phyloP scores from a whole-genome alignment of 2,113 vertebrate genomes.

The Caranx melampygus region DNA sequence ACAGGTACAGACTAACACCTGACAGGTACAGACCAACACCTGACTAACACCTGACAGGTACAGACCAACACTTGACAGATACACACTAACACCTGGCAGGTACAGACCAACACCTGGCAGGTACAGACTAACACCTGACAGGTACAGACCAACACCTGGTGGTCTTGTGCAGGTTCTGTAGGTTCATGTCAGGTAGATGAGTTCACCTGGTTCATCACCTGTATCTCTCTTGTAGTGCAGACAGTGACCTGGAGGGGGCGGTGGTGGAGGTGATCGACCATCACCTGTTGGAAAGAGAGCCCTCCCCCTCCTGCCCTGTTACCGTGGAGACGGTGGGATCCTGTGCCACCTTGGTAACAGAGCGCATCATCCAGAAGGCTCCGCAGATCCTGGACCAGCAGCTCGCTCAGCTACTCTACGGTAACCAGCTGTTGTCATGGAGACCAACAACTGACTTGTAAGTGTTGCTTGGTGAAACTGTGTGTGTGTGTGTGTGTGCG shows the following conservation, averaged over 20 bases:
- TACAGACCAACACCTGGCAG: no score
- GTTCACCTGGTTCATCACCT: not conserved
- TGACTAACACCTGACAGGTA: not conserved
- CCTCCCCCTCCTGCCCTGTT: constrained; percentile 78
- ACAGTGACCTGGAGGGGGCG: constrained; percentile 85
- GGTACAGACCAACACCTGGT: not conserved
- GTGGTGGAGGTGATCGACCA: constrained; percentile 93
- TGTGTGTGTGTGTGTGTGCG: constrained; percentile 3
- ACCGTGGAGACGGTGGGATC: constrained; percentile 90
- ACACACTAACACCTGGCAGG: not conserved
- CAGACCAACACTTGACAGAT: not conserved
- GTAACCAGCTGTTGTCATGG: constrained; percentile 76
- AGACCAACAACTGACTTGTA: not conserved
- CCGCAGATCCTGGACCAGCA: constrained; percentile 86
- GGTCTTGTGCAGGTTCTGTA: not conserved
- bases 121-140: no score
- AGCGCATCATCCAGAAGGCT: constrained; percentile 87
- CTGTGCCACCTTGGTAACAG: constrained; percentile 90
- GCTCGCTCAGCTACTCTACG: constrained; percentile 87
- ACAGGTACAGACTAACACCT: not conserved
- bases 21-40: no score
- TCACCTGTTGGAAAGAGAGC: constrained; percentile 83
- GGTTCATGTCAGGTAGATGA: not conserved
- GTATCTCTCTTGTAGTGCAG: constrained; percentile 78
- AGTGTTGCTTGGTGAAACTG: not conserved